Conservation (phyloP, 2,113 vertebrate genomes). For the Acrocephalus kingi region DNA sequence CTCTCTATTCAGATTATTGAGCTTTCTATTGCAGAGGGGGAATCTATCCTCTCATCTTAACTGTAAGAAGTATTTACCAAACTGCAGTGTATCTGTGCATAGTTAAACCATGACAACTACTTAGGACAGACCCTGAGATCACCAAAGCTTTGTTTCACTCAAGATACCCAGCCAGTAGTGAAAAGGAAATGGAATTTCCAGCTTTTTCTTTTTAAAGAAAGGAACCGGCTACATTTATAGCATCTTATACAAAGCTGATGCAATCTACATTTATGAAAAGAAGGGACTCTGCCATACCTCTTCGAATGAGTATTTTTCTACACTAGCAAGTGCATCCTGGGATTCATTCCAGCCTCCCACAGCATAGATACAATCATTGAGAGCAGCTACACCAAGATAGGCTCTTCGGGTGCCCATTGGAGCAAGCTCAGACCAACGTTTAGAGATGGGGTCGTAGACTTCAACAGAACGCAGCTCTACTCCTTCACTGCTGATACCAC, state of each 20-base stretch:
- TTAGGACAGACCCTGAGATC: neutral
- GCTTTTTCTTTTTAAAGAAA: neutral
- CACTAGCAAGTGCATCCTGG: constrained; percentile 88
- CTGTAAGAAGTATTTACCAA: neutral
- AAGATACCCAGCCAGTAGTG: neutral
- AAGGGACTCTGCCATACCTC: constrained; percentile 77
- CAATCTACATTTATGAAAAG: neutral
- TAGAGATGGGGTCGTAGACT: constrained; percentile 90
- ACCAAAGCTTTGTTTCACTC: neutral
- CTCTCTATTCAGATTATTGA: neutral
- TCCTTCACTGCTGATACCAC: constrained; percentile 92
- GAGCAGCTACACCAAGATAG: constrained; percentile 90
- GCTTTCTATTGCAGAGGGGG: neutral
- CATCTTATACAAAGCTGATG: neutral
- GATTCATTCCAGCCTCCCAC: constrained; percentile 95
- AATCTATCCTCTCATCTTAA: neutral
- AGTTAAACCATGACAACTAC: neutral
- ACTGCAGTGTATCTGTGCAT: neutral
- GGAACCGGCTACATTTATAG: neutral
- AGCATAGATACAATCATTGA: constrained; percentile 93
- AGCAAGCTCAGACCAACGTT: constrained; percentile 89
- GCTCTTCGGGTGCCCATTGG: constrained; percentile 89
- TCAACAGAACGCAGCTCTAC: constrained; percentile 90
- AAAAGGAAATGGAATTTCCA: neutral
- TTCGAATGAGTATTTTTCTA: constrained; percentile 95